Percentiles rank a stretch among this genome's conserved stretches.
phyloP scores from a whole-genome alignment of 2,888 invertebrate genomes.

The Phortica okadai region DNA sequence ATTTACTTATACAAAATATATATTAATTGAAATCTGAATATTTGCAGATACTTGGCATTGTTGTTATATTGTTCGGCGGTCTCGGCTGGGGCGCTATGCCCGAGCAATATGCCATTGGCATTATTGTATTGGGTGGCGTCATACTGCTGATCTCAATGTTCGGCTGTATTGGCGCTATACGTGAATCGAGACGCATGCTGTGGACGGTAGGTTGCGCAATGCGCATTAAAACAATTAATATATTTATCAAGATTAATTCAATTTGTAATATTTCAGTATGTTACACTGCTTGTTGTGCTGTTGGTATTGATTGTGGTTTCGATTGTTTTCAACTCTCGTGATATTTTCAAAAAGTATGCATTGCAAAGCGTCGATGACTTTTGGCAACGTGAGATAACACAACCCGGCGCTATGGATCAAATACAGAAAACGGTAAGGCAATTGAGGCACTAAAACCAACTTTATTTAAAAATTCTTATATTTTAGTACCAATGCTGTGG shows the following conservation, averaged over 20 bases:
- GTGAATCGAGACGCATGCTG: slow-evolving; percentile 68
- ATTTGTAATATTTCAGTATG: slow-evolving; percentile 53
- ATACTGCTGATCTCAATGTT: slow-evolving; percentile 67
- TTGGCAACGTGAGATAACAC: slow-evolving; percentile 63
- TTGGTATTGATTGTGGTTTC: slow-evolving; percentile 58
- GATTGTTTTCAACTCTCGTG: slow-evolving; percentile 57
- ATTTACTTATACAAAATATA: background rate
- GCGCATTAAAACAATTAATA: background rate
- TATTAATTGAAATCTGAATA: background rate
- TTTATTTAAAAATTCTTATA: background rate
- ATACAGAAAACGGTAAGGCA: slow-evolving; percentile 61
- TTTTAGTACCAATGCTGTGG: slow-evolving; percentile 72
- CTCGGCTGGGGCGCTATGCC: slow-evolving; percentile 72
- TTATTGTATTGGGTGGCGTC: slow-evolving; percentile 61
- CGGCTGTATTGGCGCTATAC: slow-evolving; percentile 68
- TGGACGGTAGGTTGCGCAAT: slow-evolving; percentile 61
- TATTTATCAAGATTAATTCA: background rate
- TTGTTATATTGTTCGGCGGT: slow-evolving; percentile 62
- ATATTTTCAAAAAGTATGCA: slow-evolving; percentile 66
- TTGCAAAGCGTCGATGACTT: slow-evolving; percentile 57
- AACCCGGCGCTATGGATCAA: slow-evolving; percentile 65
- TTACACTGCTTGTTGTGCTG: slow-evolving; percentile 58
- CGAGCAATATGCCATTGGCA: slow-evolving; percentile 64
- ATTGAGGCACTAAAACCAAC: background rate
- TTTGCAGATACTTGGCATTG: slow-evolving; percentile 66